Base-by-base conservation (phyloP, 2,888 invertebrate species). In the Hylaea fasciaria region DNA sequence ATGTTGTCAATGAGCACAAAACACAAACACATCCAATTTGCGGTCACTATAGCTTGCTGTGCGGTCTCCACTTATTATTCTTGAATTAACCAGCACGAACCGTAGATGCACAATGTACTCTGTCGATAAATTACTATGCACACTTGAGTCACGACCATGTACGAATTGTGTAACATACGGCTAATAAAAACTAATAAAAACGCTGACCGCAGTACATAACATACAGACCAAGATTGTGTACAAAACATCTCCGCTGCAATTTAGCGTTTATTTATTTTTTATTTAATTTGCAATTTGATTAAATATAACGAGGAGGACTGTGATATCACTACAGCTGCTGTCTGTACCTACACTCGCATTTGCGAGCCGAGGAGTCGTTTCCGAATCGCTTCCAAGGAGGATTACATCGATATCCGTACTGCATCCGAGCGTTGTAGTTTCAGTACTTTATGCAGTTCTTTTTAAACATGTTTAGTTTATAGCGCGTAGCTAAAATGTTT, bases 81-180 rank as follows among this genome's bases (percentile, higher is more conserved):
- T 32, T 56, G 35, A 41, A 44, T 47, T 47, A 43, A 49, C 49
- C 16, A 29, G 40, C 57, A 57, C 39, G 45, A 51, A 51, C 46
- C 28, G 37, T 39, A 41, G 12, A 48, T 35, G 46, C 1, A 35
- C 35, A 35, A 35, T 37, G 37, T 53, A 16, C 41, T 54, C 16
- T 41, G 45, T 41, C 54, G 55, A 51, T 61, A 61, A 56, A 61
- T 56, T 43, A 44, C 55, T 29, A 14, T 41, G 41, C 22, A 52
- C 29, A 54, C 16, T 35, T 29, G 47, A 46, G 40, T 40, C 51
- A 51, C 14, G 44, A 39, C 40, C 32, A 56, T 53, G 44, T 48
- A 22, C 46, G 28, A 50, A 63, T 57, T 61, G 49, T 47, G 55
- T 55, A 54, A 64, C 48, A 54, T n/a, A 32, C 51, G 50, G 28